These are phyloP conservation scores for Ceratosolen solmsi DNA, from an alignment of 1,140 invertebrate species.

Conservation along the genomic window DNA sequence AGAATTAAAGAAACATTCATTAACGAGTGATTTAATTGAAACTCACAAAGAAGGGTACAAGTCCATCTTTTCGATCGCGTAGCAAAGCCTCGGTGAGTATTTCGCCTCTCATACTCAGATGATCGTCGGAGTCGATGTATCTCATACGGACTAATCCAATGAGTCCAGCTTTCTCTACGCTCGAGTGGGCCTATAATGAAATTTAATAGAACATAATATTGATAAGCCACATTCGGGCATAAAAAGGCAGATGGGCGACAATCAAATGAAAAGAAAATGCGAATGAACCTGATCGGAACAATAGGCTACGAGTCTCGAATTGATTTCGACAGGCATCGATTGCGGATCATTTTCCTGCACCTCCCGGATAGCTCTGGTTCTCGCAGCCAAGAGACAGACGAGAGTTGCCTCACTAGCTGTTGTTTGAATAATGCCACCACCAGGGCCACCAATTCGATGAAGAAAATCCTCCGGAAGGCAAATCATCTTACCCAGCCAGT, in stretches of 20 bases:
- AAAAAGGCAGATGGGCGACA: background rate
- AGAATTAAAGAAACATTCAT: no score
- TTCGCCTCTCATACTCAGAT: conserved; percentile 88
- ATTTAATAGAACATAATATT: background rate
- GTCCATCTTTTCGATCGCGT: conserved; percentile 87
- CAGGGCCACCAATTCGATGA: conserved; percentile 81
- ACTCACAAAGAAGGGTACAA: conserved; percentile 97
- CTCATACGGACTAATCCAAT: conserved; percentile 93
- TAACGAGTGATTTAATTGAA: no score
- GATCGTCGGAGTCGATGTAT: conserved; percentile 89
- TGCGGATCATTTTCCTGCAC: conserved; percentile 79
- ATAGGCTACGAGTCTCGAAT: conserved; percentile 93
- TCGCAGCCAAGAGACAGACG: conserved; percentile 90
- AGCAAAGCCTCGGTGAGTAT: conserved; percentile 85
- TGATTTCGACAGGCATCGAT: conserved; percentile 89
- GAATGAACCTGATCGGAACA: conserved; percentile 87
- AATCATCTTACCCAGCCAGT: conserved; percentile 97
- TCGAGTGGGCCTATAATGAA: conserved; percentile 87
- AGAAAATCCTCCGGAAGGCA: conserved; percentile 92
- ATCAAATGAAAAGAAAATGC: background rate
- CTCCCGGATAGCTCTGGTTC: conserved; percentile 86
- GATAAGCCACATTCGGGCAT: no score
- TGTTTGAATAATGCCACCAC: conserved; percentile 95
- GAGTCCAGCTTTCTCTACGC: conserved; percentile 95
- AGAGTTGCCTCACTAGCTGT: conserved; percentile 95